phyloP scores from a whole-genome alignment of 2,113 vertebrate genomes.

The Diglossa brunneiventris region DNA sequence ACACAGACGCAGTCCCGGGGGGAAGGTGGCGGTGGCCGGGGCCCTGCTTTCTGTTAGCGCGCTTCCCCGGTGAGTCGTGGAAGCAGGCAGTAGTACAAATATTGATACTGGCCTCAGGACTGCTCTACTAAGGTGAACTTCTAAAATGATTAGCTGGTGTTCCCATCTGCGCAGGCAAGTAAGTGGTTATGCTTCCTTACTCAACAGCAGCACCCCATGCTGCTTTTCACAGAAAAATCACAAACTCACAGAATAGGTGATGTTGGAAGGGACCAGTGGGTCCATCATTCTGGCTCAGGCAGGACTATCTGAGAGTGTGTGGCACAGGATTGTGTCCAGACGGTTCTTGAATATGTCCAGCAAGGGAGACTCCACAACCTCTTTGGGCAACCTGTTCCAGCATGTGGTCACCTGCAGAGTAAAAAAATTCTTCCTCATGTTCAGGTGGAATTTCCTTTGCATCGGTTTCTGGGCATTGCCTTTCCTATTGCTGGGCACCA shows the following conservation, averaged over 20 bases:
- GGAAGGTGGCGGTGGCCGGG: neutral
- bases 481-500: neutral
- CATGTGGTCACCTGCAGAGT: neutral
- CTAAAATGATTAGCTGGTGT: rapidly evolving
- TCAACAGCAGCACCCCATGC: neutral
- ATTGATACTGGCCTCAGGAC: neutral
- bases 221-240: neutral
- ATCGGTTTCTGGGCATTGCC: neutral
- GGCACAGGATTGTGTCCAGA: neutral
- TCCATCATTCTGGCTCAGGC: neutral
- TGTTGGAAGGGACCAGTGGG: neutral
- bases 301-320: neutral
- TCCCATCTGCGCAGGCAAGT: neutral
- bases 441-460: neutral
- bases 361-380: neutral
- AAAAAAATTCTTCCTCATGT: neutral
- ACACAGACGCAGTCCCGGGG: no score
- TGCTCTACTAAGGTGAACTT: rapidly evolving
- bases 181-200: neutral
- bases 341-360: rapidly evolving
- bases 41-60: no score
- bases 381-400: neutral
- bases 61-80: rapidly evolving
- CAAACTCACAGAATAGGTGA: neutral
- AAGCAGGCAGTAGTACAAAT: no score